Percentiles rank a stretch among this genome's conserved stretches.
Evolutionary conservation across 2,113 vertebrate species (phyloP).

Genomic region (Ivindomyrus marchei): DNA sequence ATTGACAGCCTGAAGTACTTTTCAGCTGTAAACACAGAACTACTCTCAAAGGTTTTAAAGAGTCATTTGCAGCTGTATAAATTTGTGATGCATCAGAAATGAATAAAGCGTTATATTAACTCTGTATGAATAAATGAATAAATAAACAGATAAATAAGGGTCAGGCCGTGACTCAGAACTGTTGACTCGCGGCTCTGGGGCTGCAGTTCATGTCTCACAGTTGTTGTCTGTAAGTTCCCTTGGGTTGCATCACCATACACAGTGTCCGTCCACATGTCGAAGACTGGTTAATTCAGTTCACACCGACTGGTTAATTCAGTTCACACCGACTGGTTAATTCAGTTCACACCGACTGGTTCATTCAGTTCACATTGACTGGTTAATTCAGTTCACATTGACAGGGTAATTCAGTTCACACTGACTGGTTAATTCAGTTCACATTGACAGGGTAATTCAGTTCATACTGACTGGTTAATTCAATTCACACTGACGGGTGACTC

Average conservation of each 20-base stretch:
- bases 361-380: background rate
- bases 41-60: background rate
- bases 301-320: background rate
- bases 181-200: background rate
- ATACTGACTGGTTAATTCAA: background rate
- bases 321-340: background rate
- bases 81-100: background rate
- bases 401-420: background rate
- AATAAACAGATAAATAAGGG: background rate
- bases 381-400: background rate
- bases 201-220: background rate
- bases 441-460: background rate
- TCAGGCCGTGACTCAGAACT: background rate
- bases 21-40: background rate
- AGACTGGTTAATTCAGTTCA: background rate
- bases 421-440: background rate
- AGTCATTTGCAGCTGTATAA: constrained; percentile 1
- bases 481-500: background rate
- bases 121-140: background rate
- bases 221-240: background rate
- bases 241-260: background rate
- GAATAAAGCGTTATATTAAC: background rate
- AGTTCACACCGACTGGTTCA: background rate
- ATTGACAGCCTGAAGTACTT: background rate
- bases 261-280: background rate